Conservation (phyloP, 2,113 vertebrate genomes). For the sheep (Ovis aries) region DNA sequence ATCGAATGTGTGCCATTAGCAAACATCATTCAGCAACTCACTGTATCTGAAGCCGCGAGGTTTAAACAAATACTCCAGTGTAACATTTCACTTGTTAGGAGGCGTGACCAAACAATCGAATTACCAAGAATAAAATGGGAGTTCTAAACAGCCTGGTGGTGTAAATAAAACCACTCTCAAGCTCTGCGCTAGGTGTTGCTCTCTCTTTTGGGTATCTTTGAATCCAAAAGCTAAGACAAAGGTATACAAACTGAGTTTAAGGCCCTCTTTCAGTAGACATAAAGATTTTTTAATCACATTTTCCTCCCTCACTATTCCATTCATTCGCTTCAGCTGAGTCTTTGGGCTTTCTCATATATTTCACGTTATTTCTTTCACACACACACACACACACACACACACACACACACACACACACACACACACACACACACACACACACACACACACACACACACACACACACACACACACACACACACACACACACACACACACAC, state of each 20-base stretch:
- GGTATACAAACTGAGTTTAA: neutral
- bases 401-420: neutral
- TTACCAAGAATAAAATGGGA: constrained; percentile 74
- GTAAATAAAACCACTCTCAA: constrained; percentile 66
- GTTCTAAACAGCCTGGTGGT: constrained; percentile 64
- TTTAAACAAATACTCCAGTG: constrained; percentile 79
- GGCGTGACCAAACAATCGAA: constrained; percentile 81
- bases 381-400: neutral
- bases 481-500: neutral
- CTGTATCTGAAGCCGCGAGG: constrained; percentile 74
- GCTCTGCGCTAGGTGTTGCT: constrained; percentile 42
- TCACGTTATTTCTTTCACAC: neutral
- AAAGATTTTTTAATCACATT: neutral
- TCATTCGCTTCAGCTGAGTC: neutral
- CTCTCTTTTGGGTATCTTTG: constrained; percentile 43
- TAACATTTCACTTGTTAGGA: constrained; percentile 79
- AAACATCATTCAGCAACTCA: constrained; percentile 80
- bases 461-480: neutral
- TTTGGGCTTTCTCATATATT: neutral
- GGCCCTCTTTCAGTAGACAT: neutral
- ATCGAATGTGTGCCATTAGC: constrained; percentile 81
- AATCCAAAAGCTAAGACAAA: constrained; percentile 10
- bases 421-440: neutral
- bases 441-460: neutral
- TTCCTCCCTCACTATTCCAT: neutral